Conservation (phyloP, 2,113 vertebrate species). For the Alces alces region DNA sequence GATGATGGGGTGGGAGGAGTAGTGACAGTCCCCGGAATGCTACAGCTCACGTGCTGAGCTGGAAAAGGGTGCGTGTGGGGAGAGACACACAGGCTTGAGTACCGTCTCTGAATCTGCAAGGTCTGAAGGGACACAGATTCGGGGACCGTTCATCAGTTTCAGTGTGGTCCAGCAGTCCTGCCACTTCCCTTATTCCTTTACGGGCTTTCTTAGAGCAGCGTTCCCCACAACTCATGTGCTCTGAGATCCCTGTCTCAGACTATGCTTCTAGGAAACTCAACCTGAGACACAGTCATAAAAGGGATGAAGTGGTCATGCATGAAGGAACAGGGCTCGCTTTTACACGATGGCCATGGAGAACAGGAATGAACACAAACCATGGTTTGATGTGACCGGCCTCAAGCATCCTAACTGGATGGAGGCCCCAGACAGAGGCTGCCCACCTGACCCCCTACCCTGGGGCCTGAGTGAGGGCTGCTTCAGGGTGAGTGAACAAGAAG, state of each 20-base stretch:
- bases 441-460: rapidly evolving
- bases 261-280: neutral
- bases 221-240: neutral
- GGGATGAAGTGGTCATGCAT: neutral
- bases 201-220: neutral
- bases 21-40: neutral
- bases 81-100: neutral
- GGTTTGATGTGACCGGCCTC: neutral
- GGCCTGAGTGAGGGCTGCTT: neutral
- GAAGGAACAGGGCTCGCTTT: neutral
- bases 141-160: neutral
- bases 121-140: neutral
- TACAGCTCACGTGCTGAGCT: neutral
- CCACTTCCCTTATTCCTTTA: neutral
- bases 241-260: neutral
- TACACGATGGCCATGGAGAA: neutral
- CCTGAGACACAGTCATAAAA: neutral
- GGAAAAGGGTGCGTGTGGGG: rapidly evolving
- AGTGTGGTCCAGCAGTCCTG: neutral
- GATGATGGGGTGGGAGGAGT: neutral
- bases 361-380: neutral
- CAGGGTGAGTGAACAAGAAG: neutral
- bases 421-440: neutral
- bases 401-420: neutral
- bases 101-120: neutral